Conservation (phyloP, 2,113 vertebrate genomes). For the Ranitomeya imitator region DNA sequence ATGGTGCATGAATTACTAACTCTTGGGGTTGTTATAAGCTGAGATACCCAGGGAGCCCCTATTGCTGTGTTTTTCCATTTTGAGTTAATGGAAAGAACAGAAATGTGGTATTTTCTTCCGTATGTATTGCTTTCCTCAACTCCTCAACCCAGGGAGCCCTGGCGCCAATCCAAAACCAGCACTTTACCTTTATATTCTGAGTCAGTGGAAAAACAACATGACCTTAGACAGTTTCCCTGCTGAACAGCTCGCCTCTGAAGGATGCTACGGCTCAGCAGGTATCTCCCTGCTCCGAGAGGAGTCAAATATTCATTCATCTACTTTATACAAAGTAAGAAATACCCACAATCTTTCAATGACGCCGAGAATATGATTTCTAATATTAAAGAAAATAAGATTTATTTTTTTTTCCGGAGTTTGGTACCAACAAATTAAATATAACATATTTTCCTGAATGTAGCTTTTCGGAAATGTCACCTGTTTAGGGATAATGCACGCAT, state of each 20-base stretch:
- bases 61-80: slow-evolving; percentile 31
- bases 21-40: slow-evolving; percentile 17
- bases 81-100: slow-evolving; percentile 49
- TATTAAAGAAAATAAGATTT: slow-evolving; percentile 26
- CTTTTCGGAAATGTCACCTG: background rate
- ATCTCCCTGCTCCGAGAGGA: slow-evolving; percentile 3
- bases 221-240: slow-evolving; percentile 16
- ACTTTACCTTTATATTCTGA: slow-evolving; percentile 38
- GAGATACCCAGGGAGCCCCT: slow-evolving; percentile 30
- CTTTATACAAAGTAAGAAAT: background rate
- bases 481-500: background rate
- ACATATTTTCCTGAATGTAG: background rate
- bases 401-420: background rate
- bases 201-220: slow-evolving; percentile 34
- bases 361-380: background rate
- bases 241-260: slow-evolving; percentile 28
- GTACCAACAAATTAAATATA: background rate
- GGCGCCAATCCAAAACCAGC: slow-evolving; percentile 27
- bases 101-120: slow-evolving; percentile 36
- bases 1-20: background rate
- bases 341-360: background rate
- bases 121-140: slow-evolving; percentile 17
- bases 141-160: slow-evolving; percentile 16
- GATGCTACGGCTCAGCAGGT: slow-evolving; percentile 18
- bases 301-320: slow-evolving; percentile 22